These are phyloP conservation scores for Haliclona indistincta DNA, from an alignment of 37 sponge, comb jelly and placozoan genomes.

Conservation along the genomic window DNA sequence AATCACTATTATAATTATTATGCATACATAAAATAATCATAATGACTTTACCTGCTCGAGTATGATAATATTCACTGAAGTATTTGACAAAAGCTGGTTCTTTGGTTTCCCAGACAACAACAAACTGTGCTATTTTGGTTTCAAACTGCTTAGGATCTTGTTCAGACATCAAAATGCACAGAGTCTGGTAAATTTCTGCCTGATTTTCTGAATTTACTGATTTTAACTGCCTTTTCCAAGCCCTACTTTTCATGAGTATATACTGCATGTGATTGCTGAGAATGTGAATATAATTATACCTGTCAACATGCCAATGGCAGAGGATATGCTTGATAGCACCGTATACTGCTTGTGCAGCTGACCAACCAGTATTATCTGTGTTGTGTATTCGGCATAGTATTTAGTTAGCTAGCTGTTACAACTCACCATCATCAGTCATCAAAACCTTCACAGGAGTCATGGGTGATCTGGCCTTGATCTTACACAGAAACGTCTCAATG, in stretches of 20 bases:
- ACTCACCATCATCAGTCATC: constrained; percentile 28
- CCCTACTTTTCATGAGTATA: constrained; percentile 10
- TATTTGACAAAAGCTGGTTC: constrained; percentile 21
- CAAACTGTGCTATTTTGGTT: constrained; percentile 2
- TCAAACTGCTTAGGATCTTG: not conserved
- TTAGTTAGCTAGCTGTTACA: not conserved
- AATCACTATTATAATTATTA: no score
- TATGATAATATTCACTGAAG: constrained; percentile 17
- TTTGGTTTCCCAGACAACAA: not conserved
- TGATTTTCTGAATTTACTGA: constrained; percentile 14
- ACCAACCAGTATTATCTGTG: not conserved
- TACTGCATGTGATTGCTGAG: not conserved
- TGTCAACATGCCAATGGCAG: constrained; percentile 13
- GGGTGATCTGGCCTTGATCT: constrained; percentile 1
- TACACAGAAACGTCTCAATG: constrained; percentile 2
- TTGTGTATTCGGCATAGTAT: not conserved
- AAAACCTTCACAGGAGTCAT: not conserved
- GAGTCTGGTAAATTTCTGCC: constrained; percentile 20
- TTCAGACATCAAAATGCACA: constrained; percentile 11
- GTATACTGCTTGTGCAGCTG: not conserved
- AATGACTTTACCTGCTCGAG: constrained; percentile 33
- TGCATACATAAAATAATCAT: no score
- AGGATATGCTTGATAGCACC: constrained; percentile 16
- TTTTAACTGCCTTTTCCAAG: constrained; percentile 30
- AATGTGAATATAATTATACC: constrained; percentile 1